Base-by-base conservation (phyloP, 2,797 vertebrate species). In the Gymnodraco acuticeps region DNA sequence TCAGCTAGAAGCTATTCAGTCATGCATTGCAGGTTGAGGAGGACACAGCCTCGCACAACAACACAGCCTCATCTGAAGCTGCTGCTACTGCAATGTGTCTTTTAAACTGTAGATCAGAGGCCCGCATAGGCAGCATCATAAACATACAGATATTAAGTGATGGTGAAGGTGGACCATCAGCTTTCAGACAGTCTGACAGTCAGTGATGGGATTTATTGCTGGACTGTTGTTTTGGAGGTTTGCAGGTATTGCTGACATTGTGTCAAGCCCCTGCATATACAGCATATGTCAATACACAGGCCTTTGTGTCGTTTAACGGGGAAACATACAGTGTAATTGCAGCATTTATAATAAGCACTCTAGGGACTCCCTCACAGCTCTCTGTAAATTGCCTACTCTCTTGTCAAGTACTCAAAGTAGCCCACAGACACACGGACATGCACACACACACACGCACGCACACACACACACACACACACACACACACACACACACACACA, bases 341-440 rank as follows among this genome's bases (percentile, higher is more conserved):
- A 47, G 51, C 19, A 41, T 38, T 61, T 53, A 43, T 65, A 73
- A 68, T 66, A 33, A 64, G 27, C 51, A 70, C 47, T 56, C 17
- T 1, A 20, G 64, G 54, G 66, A 80, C 46, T 75, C 31, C 58
- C 59, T 67, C 1, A 5, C 48, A 68, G 31, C 43, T 13, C 41
- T 1, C 67, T 17, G 19, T 8, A 60, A 72, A 79, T 53, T 72
- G 10, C 47, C 43, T 53, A 41, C 23, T 59, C 13, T 61, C 46
- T 55, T 60, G 48, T 58, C 51, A 78, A 60, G 58, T 58, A 53
- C 55, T 70, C 41, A 71, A 19, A 3, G 42, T 42, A 5, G 12
- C 48, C n/a, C 19, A 68, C 15, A 50, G 13, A 50, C 19, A 4
- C 17, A 31, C 38, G 42, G 31, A 38, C 43, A 27, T 31, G 42